phyloP scores from a whole-genome alignment of 2,888 invertebrate species.

The Argyresthia albistria region DNA sequence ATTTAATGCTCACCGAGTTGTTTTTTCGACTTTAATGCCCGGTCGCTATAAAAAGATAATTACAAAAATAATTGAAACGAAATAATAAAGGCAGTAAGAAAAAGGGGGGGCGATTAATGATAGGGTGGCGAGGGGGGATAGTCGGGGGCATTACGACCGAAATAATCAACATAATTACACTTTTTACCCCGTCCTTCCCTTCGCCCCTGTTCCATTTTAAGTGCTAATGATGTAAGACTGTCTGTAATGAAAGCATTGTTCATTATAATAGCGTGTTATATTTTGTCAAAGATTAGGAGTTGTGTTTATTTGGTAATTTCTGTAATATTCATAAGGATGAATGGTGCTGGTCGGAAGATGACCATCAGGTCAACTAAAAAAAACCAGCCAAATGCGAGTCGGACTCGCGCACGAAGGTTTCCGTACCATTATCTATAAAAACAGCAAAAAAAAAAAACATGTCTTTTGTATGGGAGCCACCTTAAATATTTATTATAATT shows the following conservation, averaged over 20 bases:
- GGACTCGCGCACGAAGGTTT: too few relatives aligned
- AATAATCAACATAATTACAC: conserved; percentile 72
- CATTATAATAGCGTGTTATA: neutral
- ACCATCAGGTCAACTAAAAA: too few relatives aligned
- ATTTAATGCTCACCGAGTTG: conserved; percentile 63
- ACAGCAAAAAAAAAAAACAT: too few relatives aligned
- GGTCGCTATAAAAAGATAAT: conserved; percentile 70
- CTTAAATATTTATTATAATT: too few relatives aligned
- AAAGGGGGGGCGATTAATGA: conserved; percentile 56
- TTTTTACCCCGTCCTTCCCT: conserved; percentile 61
- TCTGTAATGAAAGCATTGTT: neutral
- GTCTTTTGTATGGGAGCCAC: too few relatives aligned
- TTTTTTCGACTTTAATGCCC: conserved; percentile 68
- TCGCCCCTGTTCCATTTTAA: conserved; percentile 36
- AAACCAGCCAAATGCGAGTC: too few relatives aligned
- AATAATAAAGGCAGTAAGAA: conserved; percentile 60
- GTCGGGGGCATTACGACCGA: conserved; percentile 66
- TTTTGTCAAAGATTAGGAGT: too few relatives aligned
- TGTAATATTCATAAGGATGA: too few relatives aligned
- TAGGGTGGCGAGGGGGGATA: conserved; percentile 39
- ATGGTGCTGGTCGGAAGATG: too few relatives aligned
- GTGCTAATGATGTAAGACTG: conserved; percentile 26
- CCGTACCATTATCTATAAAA: too few relatives aligned
- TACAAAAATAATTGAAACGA: conserved; percentile 73
- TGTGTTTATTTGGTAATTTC: too few relatives aligned